phyloP scores from a whole-genome alignment of 2,113 vertebrate species.

The Phyllopteryx taeniolatus region DNA sequence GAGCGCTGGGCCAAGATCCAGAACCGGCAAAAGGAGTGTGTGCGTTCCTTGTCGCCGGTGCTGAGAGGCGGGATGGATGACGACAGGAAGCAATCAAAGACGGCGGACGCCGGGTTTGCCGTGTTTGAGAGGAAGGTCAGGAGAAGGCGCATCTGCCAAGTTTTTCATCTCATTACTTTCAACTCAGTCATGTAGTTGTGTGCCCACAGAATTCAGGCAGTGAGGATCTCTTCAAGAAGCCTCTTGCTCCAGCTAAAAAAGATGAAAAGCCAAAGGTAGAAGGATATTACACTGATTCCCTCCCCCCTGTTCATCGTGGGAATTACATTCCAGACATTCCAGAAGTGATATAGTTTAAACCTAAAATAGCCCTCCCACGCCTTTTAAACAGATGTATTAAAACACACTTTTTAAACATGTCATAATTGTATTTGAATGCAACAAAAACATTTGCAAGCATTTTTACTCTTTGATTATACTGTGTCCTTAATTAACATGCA shows the following conservation, averaged over 20 bases:
- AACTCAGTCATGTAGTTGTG: not conserved
- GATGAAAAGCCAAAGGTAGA: constrained; percentile 84
- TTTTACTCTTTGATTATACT: too few relatives aligned
- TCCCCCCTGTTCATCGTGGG: not conserved
- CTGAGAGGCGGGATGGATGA: constrained; percentile 59
- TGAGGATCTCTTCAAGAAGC: constrained; percentile 95
- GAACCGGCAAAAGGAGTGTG: constrained; percentile 76
- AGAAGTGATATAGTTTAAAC: not conserved
- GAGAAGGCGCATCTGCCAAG: not conserved
- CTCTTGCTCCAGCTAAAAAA: constrained; percentile 83
- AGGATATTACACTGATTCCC: not conserved
- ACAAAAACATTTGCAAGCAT: too few relatives aligned
- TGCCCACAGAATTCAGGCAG: constrained; percentile 61
- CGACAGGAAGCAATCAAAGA: constrained; percentile 73
- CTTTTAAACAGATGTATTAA: too few relatives aligned
- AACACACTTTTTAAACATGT: too few relatives aligned
- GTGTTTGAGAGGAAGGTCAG: constrained; percentile 80
- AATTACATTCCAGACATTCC: not conserved
- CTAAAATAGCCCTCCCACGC: too few relatives aligned
- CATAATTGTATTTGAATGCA: too few relatives aligned
- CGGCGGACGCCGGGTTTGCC: constrained; percentile 77
- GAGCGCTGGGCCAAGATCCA: constrained; percentile 83
- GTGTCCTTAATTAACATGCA: too few relatives aligned
- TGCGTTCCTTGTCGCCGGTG: constrained; percentile 67
- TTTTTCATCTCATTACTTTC: not conserved